Evolutionary conservation across 2,888 invertebrate species (phyloP).

Genomic region (Lasioglossum lativentre): DNA sequence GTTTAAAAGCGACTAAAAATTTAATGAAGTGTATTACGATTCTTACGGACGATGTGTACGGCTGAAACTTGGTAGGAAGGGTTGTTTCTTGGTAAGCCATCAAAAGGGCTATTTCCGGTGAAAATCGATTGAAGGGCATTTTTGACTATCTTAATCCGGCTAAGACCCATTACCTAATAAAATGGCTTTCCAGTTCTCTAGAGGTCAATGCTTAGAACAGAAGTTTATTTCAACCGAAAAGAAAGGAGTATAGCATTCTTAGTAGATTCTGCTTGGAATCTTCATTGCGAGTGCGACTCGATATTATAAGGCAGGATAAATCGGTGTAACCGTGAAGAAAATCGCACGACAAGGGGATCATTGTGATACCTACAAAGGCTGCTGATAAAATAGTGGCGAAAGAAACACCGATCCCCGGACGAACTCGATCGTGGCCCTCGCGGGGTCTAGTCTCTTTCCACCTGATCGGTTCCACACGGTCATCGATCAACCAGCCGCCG

Average conservation of each 20-base stretch:
- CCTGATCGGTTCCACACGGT: constrained; percentile 1
- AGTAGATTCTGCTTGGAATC: not conserved
- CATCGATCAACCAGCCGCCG: constrained; percentile 11
- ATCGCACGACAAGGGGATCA: not conserved
- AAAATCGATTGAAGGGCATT: too few relatives aligned
- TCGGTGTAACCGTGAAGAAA: not conserved
- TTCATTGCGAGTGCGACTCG: not conserved
- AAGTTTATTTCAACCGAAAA: not conserved
- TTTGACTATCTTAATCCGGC: too few relatives aligned
- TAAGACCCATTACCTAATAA: too few relatives aligned
- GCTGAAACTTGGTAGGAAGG: too few relatives aligned
- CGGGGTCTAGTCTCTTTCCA: not conserved
- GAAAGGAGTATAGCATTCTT: not conserved
- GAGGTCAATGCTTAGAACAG: too few relatives aligned
- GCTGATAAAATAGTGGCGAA: not conserved
- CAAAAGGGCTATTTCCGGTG: too few relatives aligned
- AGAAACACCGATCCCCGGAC: not conserved
- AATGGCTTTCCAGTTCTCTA: too few relatives aligned
- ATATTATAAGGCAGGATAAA: not conserved
- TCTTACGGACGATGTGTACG: too few relatives aligned
- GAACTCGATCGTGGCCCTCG: not conserved
- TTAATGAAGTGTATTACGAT: too few relatives aligned
- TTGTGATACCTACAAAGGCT: not conserved
- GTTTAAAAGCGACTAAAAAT: too few relatives aligned
- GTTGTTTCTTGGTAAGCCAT: too few relatives aligned